These are phyloP conservation scores for Dicroscelio sp. DNA, from an alignment of 2,888 invertebrate species.

Conservation along the genomic window DNA sequence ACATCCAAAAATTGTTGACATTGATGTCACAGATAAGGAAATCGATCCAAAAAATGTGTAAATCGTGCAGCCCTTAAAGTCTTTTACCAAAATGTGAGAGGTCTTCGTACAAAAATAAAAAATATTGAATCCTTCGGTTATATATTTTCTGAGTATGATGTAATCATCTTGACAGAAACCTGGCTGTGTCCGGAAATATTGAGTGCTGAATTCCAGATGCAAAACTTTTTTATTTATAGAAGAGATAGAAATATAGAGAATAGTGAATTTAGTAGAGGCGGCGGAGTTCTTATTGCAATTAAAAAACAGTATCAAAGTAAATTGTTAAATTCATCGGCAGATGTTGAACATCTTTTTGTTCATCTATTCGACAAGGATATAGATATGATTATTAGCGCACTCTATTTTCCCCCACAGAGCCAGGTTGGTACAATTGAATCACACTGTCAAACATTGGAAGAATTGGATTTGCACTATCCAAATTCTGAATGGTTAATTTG, in stretches of 20 bases:
- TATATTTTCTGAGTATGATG: background rate
- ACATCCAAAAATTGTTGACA: background rate
- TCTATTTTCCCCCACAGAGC: conserved; percentile 11
- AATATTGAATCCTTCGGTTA: conserved; percentile 29
- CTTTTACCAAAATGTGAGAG: conserved; percentile 39
- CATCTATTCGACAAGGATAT: background rate
- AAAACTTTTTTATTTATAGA: conserved; percentile 24
- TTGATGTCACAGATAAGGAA: background rate
- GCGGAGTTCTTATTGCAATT: conserved; percentile 23
- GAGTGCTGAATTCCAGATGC: background rate
- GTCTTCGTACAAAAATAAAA: background rate
- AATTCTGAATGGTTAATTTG: conserved; percentile 7
- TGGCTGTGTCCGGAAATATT: conserved; percentile 2
- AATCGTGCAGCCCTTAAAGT: background rate
- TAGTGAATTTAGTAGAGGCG: background rate
- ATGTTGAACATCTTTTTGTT: conserved; percentile 49
- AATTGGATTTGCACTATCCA: background rate
- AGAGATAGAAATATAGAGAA: background rate
- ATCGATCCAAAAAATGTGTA: background rate
- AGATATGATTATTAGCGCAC: background rate
- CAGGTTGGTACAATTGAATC: background rate
- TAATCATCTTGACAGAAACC: conserved; percentile 27
- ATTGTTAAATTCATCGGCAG: background rate
- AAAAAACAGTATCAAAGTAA: background rate
- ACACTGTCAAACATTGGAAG: conserved; percentile 6